Base-by-base conservation (phyloP, 2,888 invertebrate genomes). In the Parelbella ahira region DNA sequence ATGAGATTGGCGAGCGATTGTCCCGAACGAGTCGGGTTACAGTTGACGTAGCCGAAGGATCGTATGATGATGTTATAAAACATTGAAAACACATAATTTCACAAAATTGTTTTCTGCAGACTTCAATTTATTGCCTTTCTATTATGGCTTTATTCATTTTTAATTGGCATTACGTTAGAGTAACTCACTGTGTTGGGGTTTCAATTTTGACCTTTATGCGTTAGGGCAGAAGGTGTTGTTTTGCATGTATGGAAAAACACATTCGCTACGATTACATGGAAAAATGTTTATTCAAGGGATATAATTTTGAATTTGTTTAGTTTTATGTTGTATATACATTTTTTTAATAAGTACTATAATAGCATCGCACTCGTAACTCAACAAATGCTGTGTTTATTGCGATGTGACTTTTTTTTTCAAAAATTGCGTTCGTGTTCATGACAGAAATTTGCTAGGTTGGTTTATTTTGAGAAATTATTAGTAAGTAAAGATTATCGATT, bases 101-200 rank as follows among this genome's bases (percentile, higher is more conserved):
- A 37, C 45, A 48, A 52, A 52, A 45, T 48, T 45, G 37, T 39
- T 52, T 45, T 37, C 37, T 45, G 44, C 36, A 18, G 25, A 25
- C 12, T 34, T 24, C 44, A 21, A 47, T 38, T 44, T 41, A 48
- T 33, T 20, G 30, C 28, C 32, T 19, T 37, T 20, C n/a, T 39
- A 23, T 33, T 20, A 19, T 3, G 13, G 28, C 27, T 8, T 13
- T 20, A 10, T 10, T 25, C 15, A 20, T 24, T 23, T 34, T 36
- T 36, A 36, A 36, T 36, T 36, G 34, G 10, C 34, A 25, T 36
- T 36, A 9, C 25, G 9, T 6, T 15, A 7, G 24, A 7, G 1
- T 2, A 20, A 2, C 11, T n/a, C 18, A 5, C 1, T 21, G 6
- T 28, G n/a, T 13, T 2, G 4, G 4, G n/a, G 9, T 4, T 6